A percentile compares a stretch with the other conserved stretches of the same genome.
Conservation (phyloP, 2,113 vertebrate genomes). For the Willisornis vidua region DNA sequence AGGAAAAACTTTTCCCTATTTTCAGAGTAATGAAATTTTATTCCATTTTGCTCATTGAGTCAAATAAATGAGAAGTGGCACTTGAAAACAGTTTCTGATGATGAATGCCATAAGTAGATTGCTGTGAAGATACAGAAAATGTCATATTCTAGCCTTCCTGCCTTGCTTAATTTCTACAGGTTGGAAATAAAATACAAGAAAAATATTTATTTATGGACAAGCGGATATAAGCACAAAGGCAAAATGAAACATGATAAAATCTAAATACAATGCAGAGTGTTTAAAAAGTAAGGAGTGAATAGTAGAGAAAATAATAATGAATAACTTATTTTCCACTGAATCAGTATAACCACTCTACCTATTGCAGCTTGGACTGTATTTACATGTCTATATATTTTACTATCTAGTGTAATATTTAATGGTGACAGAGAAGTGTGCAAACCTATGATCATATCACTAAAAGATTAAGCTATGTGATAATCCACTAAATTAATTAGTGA, state of each 20-base stretch:
- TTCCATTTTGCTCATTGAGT: constrained; percentile 40
- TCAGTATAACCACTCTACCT: neutral
- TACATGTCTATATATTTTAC: neutral
- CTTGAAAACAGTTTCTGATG: constrained; percentile 54
- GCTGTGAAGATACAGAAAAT: constrained; percentile 50
- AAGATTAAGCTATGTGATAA: neutral
- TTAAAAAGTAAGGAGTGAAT: neutral
- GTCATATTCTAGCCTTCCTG: constrained; percentile 37
- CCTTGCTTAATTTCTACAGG: constrained; percentile 53
- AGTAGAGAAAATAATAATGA: neutral
- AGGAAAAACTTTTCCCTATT: constrained; percentile 25
- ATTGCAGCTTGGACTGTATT: neutral
- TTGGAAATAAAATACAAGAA: constrained; percentile 53
- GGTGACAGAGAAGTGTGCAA: neutral
- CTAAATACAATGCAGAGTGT: neutral
- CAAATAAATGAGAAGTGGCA: constrained; percentile 51
- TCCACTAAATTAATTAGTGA: neutral
- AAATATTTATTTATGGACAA: constrained; percentile 56
- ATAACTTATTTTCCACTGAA: neutral
- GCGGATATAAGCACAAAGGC: neutral
- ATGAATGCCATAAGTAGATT: constrained; percentile 36
- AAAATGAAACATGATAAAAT: constrained; percentile 31
- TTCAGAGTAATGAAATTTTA: constrained; percentile 27
- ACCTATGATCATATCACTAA: neutral
- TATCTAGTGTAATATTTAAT: neutral